Evolutionary conservation across 2,888 invertebrate genomes (phyloP).

Genomic region (Polydrusus pterygomalis): DNA sequence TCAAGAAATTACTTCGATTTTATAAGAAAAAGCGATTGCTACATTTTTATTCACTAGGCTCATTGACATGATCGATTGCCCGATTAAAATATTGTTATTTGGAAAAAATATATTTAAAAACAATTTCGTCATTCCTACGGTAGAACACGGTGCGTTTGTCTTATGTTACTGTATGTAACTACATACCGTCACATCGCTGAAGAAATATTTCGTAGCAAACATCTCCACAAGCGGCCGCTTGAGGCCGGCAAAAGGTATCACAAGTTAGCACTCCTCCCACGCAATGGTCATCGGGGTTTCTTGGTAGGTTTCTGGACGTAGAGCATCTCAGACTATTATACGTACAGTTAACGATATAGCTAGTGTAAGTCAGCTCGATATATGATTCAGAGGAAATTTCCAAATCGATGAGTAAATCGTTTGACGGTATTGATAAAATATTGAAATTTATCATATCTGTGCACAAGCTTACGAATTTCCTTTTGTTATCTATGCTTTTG

Average conservation of each 20-base stretch:
- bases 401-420: conserved; percentile 26
- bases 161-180: not conserved
- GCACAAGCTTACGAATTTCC: conserved; percentile 25
- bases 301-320: conserved; percentile 1
- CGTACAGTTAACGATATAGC: conserved; percentile 40
- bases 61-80: no score
- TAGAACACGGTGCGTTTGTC: no score
- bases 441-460: conserved; percentile 10
- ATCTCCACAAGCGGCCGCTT: conserved; percentile 27
- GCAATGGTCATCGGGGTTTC: conserved; percentile 21
- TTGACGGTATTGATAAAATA: conserved; percentile 25
- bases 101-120: no score
- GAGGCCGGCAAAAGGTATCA: conserved; percentile 12
- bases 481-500: conserved; percentile 6
- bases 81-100: no score
- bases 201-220: conserved; percentile 45
- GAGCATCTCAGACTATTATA: conserved; percentile 32
- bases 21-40: no score
- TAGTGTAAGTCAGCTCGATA: conserved; percentile 29
- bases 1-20: no score
- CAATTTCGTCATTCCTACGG: no score
- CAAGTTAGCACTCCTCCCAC: conserved; percentile 26
- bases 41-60: no score
- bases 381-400: conserved; percentile 15
- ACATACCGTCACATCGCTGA: conserved; percentile 46